A percentile compares a stretch with the other conserved stretches of the same genome.
Conservation (phyloP, 2,113 vertebrate species). For the Reinhardtius hippoglossoides region DNA sequence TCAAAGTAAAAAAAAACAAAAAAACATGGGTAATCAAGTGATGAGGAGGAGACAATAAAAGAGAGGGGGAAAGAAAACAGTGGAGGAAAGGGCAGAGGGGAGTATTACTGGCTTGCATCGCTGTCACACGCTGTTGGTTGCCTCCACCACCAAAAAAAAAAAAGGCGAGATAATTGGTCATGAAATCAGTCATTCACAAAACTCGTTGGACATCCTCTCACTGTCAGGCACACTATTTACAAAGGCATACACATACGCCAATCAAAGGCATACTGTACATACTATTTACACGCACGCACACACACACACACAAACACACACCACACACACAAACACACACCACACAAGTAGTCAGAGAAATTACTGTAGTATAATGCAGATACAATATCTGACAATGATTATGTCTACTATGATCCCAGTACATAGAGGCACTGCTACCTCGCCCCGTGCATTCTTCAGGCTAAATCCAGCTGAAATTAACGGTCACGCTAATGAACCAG, state of each 20-base stretch:
- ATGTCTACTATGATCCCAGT: constrained; percentile 56
- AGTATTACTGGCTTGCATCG: constrained; percentile 55
- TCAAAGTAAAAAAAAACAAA: neutral
- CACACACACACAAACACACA: constrained; percentile 44
- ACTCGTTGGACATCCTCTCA: constrained; percentile 45
- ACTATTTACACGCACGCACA: constrained; percentile 72
- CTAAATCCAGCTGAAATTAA: constrained; percentile 15
- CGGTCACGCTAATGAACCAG: constrained; percentile 7
- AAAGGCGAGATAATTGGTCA: constrained; percentile 63
- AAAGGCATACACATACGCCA: constrained; percentile 72
- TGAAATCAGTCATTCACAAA: constrained; percentile 59
- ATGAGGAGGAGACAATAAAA: constrained; percentile 22
- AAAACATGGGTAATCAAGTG: neutral
- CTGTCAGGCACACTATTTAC: constrained; percentile 75
- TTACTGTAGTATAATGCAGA: constrained; percentile 58
- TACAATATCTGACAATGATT: constrained; percentile 59
- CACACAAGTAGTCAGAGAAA: constrained; percentile 73
- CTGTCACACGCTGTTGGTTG: constrained; percentile 18
- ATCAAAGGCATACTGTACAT: constrained; percentile 73
- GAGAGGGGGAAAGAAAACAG: neutral
- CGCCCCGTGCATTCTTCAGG: constrained; percentile 32
- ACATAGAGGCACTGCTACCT: constrained; percentile 71
- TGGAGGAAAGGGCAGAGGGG: constrained; percentile 12
- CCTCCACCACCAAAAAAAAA: constrained; percentile 12
- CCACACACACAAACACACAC: constrained; percentile 27